A percentile compares a stretch with the other conserved stretches of the same genome.
Evolutionary conservation across 2,113 vertebrate species (phyloP).

Genomic region (Hypanus sabinus): DNA sequence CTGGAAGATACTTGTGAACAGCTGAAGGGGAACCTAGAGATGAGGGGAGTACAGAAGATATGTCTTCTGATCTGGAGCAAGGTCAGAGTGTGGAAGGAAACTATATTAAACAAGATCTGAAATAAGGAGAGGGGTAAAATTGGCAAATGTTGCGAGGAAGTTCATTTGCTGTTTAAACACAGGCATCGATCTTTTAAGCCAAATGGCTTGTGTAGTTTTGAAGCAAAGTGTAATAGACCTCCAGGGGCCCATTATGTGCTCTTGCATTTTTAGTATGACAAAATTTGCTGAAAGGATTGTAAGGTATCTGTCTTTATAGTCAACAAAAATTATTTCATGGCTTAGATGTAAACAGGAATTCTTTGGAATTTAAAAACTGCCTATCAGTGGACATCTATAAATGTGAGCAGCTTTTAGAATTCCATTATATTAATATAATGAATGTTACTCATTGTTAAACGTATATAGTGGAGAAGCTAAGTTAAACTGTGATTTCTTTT

Average conservation of each 20-base stretch:
- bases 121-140: neutral
- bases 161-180: neutral
- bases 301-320: neutral
- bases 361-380: neutral
- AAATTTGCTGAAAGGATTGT: neutral
- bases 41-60: too few species aligned
- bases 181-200: neutral
- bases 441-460: neutral
- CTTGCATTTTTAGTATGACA: neutral
- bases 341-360: neutral
- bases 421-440: neutral
- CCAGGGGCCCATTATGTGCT: neutral
- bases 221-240: neutral
- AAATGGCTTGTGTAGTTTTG: neutral
- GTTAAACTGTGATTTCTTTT: neutral
- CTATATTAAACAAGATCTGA: neutral
- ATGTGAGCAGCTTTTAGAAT: neutral
- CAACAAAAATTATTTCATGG: neutral
- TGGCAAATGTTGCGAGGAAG: neutral
- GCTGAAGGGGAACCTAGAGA: too few species aligned
- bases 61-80: too few species aligned
- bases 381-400: neutral
- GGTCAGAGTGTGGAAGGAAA: neutral
- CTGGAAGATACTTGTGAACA: too few species aligned
- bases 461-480: neutral